Conservation (phyloP, 2,888 invertebrate species). For the Campoplex nolae region DNA sequence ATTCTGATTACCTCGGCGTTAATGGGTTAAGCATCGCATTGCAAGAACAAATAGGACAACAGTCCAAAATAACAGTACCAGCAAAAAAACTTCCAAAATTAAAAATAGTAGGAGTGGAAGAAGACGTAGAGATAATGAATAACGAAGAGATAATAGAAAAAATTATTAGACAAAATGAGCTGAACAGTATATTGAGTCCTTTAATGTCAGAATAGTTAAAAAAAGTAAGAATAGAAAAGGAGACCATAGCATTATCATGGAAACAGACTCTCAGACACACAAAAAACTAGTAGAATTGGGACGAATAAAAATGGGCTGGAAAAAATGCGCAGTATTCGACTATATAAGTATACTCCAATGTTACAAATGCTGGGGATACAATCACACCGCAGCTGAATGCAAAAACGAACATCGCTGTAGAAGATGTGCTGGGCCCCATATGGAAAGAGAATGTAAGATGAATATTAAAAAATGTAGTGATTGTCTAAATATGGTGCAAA, state of each 20-base stretch:
- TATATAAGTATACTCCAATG: background rate
- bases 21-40: slow-evolving; percentile 47
- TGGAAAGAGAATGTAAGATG: background rate
- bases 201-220: background rate
- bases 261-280: background rate
- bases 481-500: background rate
- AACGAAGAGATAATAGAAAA: slow-evolving; percentile 31
- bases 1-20: too few relatives aligned
- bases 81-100: slow-evolving; percentile 33
- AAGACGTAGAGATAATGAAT: background rate
- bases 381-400: background rate
- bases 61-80: slow-evolving; percentile 47
- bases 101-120: slow-evolving; percentile 26
- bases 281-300: background rate
- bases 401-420: background rate
- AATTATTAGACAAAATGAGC: background rate
- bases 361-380: background rate
- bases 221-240: too few relatives aligned
- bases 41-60: slow-evolving; percentile 32
- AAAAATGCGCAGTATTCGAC: background rate
- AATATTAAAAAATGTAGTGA: background rate
- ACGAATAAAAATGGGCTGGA: background rate
- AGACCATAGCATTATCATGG: background rate
- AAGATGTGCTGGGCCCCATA: background rate
- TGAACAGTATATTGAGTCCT: background rate